Evolutionary conservation across 2,797 vertebrate species (phyloP).

Genomic region (Smutsia temminckii): DNA sequence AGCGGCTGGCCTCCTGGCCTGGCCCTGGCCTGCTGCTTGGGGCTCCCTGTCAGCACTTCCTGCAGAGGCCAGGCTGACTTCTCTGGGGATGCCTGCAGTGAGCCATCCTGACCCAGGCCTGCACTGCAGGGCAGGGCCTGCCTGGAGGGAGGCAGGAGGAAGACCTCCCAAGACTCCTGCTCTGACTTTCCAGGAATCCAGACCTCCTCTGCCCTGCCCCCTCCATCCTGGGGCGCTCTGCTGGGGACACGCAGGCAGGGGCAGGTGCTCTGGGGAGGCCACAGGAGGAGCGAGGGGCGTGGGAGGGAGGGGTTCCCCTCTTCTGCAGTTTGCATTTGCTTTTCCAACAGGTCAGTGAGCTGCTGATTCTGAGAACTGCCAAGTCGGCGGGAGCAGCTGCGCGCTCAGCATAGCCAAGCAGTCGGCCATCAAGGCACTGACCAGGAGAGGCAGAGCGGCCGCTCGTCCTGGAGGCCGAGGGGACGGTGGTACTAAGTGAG

Average conservation of each 20-base stretch:
- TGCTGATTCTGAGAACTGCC: conserved; percentile 11
- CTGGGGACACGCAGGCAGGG: too few relatives aligned
- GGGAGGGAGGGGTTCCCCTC: not conserved
- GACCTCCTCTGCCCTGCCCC: not conserved
- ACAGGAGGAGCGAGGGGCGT: fast-evolving
- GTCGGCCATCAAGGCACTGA: conserved; percentile 34
- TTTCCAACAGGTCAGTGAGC: conserved; percentile 39
- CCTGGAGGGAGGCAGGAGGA: not conserved
- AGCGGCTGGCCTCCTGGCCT: not conserved
- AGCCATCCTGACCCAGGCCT: fast-evolving
- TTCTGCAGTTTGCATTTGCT: not conserved
- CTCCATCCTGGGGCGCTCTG: not conserved
- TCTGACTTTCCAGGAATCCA: too few relatives aligned
- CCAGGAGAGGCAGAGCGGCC: not conserved
- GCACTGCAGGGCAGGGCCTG: not conserved
- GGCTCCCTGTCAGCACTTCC: not conserved
- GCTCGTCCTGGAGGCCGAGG: not conserved
- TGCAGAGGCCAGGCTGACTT: not conserved
- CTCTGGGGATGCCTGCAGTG: not conserved
- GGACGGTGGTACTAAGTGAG: not conserved
- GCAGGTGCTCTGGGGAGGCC: not conserved
- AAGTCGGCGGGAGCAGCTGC: conserved; percentile 30
- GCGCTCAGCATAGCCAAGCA: fast-evolving
- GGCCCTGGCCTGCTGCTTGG: not conserved
- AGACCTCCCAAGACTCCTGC: not conserved